A percentile compares a stretch with the other conserved stretches of the same genome.
These are phyloP conservation scores for Colistium nudipinnis DNA, from an alignment of 2,113 vertebrate genomes.

Conservation along the genomic window DNA sequence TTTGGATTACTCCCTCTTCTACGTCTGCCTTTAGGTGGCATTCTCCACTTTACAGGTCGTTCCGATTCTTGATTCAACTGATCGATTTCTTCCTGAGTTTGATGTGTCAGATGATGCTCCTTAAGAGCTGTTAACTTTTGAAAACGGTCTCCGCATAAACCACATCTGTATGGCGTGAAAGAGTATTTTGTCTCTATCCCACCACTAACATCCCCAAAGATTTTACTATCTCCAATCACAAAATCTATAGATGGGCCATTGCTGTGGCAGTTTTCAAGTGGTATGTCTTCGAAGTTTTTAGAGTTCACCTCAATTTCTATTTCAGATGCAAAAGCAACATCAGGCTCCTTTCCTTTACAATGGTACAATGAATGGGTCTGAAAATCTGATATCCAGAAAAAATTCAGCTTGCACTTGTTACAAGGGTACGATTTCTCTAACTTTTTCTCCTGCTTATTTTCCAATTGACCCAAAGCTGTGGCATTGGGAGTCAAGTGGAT, in stretches of 20 bases:
- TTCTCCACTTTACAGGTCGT: slow-evolving; percentile 42
- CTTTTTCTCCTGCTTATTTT: slow-evolving; percentile 68
- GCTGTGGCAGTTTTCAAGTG: slow-evolving; percentile 47
- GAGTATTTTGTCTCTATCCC: slow-evolving; percentile 29
- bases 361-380: slow-evolving; percentile 80
- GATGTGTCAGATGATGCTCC: slow-evolving; percentile 77
- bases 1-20: slow-evolving; percentile 56
- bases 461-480: slow-evolving; percentile 45
- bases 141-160: slow-evolving; percentile 81
- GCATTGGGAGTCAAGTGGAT: slow-evolving; percentile 44
- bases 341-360: slow-evolving; percentile 71
- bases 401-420: slow-evolving; percentile 78
- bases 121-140: slow-evolving; percentile 74
- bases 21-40: slow-evolving; percentile 47
- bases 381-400: slow-evolving; percentile 85
- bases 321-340: slow-evolving; percentile 41
- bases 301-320: slow-evolving; percentile 43
- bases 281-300: slow-evolving; percentile 30
- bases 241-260: slow-evolving; percentile 56
- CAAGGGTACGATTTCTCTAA: slow-evolving; percentile 77
- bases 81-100: slow-evolving; percentile 75
- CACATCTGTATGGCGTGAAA: slow-evolving; percentile 79
- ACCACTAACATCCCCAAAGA: slow-evolving; percentile 22
- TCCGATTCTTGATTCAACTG: slow-evolving; percentile 63
- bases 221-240: slow-evolving; percentile 47